Evolutionary conservation across 2,113 vertebrate genomes (phyloP).

Genomic region (Centropristis striata): DNA sequence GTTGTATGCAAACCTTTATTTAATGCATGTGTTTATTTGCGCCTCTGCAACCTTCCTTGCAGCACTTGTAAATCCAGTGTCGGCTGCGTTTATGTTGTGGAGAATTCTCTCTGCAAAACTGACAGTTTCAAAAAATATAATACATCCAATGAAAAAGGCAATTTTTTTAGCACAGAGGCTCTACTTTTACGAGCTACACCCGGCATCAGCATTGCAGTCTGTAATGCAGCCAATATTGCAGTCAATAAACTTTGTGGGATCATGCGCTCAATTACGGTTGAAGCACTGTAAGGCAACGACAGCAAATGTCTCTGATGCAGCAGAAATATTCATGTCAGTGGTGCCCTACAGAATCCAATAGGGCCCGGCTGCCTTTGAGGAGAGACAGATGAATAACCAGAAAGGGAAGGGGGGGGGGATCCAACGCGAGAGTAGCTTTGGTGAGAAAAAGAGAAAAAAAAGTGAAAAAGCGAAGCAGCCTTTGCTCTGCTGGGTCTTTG

Average conservation of each 20-base stretch:
- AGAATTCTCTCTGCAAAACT: background rate
- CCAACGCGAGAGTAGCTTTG: slow-evolving; percentile 58
- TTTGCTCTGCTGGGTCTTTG: slow-evolving; percentile 79
- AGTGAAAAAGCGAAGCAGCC: slow-evolving; percentile 71
- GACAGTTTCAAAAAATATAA: background rate
- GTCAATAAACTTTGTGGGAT: slow-evolving; percentile 63
- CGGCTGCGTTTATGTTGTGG: background rate
- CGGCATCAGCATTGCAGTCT: slow-evolving; percentile 44
- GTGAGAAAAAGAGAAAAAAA: slow-evolving; percentile 44
- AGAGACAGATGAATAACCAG: slow-evolving; percentile 80
- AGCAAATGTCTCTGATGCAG: slow-evolving; percentile 78
- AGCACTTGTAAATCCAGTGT: background rate
- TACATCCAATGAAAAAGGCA: background rate
- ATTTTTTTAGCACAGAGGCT: slow-evolving; percentile 3
- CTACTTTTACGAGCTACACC: slow-evolving; percentile 12
- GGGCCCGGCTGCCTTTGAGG: slow-evolving; percentile 76
- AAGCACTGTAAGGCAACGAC: slow-evolving; percentile 56
- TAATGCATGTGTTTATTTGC: background rate
- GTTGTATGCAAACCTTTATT: background rate
- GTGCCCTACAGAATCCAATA: slow-evolving; percentile 74
- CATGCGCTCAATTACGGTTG: slow-evolving; percentile 68
- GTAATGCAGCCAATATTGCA: slow-evolving; percentile 58
- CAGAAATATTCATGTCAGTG: slow-evolving; percentile 81
- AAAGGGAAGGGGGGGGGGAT: slow-evolving; percentile 50
- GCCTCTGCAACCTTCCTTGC: background rate